phyloP scores from a whole-genome alignment of 1,140 invertebrate genomes.

The Caenorhabditis latens region DNA sequence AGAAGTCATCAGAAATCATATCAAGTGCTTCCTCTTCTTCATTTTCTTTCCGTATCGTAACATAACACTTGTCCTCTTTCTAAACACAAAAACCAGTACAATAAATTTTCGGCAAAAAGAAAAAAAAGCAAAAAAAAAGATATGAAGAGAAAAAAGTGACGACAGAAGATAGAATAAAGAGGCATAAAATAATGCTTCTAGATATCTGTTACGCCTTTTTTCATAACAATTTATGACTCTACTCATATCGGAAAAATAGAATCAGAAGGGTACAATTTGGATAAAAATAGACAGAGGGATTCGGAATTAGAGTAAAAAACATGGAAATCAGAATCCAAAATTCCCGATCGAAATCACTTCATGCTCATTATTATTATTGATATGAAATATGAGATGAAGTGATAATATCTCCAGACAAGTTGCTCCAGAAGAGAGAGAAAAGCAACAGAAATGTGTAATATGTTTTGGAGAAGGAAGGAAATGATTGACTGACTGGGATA shows the following conservation, averaged over 20 bases:
- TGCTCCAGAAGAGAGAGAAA: not conserved
- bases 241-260: too few species aligned
- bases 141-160: not conserved
- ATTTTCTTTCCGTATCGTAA: not conserved
- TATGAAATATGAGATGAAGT: conserved; percentile 10
- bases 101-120: conserved; percentile 26
- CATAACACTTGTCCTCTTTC: not conserved
- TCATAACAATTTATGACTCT: conserved; percentile 8
- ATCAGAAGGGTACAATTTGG: not conserved
- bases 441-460: conserved; percentile 5
- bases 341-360: not conserved
- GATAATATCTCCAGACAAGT: not conserved
- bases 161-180: not conserved
- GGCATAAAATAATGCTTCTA: conserved; percentile 14
- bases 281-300: not conserved
- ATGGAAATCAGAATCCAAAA: not conserved
- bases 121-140: not conserved
- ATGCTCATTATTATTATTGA: not conserved
- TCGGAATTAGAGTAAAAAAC: too few species aligned
- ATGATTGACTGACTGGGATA: conserved; percentile 42
- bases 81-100: conserved; percentile 31
- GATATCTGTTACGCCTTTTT: not conserved
- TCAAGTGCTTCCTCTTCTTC: not conserved
- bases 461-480: conserved; percentile 7
- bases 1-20: conserved; percentile 27